These are phyloP conservation scores for Cettia cetti DNA, from an alignment of 2,113 vertebrate species.

Conservation along the genomic window DNA sequence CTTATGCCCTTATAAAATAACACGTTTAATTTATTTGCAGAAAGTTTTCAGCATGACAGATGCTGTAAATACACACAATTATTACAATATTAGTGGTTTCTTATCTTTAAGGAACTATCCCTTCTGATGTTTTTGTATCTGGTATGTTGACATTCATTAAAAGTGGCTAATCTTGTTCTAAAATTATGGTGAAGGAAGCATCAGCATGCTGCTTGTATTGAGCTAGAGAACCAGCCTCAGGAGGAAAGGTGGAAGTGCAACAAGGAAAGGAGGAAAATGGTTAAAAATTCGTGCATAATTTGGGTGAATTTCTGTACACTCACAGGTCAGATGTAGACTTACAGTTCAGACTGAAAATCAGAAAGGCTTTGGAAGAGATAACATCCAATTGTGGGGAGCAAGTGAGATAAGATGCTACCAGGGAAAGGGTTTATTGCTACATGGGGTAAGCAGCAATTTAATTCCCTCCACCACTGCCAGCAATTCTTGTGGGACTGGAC, in stretches of 20 bases:
- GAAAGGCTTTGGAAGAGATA: background rate
- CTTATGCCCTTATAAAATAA: background rate
- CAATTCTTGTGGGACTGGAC: background rate
- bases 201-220: accelerated
- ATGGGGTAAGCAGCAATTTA: background rate
- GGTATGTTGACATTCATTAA: background rate
- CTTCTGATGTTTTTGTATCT: background rate
- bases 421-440: background rate
- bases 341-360: background rate
- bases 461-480: background rate
- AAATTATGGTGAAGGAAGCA: background rate
- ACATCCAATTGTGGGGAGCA: background rate
- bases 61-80: background rate
- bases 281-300: background rate
- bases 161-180: background rate
- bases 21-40: background rate
- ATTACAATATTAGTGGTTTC: background rate
- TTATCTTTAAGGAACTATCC: background rate
- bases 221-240: background rate
- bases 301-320: background rate
- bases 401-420: background rate
- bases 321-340: background rate
- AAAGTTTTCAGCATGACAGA: background rate
- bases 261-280: background rate
- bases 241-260: background rate